Evolutionary conservation across 1,140 invertebrate genomes (phyloP).

Genomic region (Rhysida immarginata): DNA sequence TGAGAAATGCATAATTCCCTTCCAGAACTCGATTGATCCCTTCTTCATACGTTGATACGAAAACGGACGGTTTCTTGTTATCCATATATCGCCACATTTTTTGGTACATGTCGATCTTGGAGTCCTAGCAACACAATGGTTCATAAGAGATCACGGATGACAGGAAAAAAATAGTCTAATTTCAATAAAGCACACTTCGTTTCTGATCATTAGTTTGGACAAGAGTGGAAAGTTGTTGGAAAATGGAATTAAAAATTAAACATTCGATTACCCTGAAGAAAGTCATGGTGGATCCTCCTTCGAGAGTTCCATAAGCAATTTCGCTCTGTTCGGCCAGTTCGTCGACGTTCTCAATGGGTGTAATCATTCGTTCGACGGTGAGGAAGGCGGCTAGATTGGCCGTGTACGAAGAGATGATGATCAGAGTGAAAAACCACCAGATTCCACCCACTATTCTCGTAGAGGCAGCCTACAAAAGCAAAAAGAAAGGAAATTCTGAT

Average conservation of each 20-base stretch:
- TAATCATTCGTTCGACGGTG: constrained; percentile 90
- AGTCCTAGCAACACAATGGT: constrained; percentile 46
- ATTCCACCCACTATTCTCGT: constrained; percentile 86
- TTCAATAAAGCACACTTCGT: no score
- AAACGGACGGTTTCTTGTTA: constrained; percentile 57
- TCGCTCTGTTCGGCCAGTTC: constrained; percentile 86
- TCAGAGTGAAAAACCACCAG: constrained; percentile 99
- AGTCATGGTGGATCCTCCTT: constrained; percentile 88
- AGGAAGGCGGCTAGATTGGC: constrained; percentile 91
- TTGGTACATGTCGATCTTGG: constrained; percentile 85
- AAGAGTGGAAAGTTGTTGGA: no score
- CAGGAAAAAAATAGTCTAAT: no score
- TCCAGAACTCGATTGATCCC: constrained; percentile 67
- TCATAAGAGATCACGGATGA: background rate
- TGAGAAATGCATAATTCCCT: constrained; percentile 92
- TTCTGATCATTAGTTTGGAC: no score
- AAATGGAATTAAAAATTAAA: no score
- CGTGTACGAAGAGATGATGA: constrained; percentile 95
- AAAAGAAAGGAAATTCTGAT: no score
- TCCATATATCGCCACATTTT: constrained; percentile 98
- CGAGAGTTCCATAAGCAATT: constrained; percentile 84
- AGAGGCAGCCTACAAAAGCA: constrained; percentile 59
- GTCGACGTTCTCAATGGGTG: constrained; percentile 89
- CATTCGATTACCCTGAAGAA: constrained; percentile 91
- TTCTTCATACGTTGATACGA: constrained; percentile 75